phyloP scores from a whole-genome alignment of 1,140 invertebrate genomes.

The Tetramorium simillimum region DNA sequence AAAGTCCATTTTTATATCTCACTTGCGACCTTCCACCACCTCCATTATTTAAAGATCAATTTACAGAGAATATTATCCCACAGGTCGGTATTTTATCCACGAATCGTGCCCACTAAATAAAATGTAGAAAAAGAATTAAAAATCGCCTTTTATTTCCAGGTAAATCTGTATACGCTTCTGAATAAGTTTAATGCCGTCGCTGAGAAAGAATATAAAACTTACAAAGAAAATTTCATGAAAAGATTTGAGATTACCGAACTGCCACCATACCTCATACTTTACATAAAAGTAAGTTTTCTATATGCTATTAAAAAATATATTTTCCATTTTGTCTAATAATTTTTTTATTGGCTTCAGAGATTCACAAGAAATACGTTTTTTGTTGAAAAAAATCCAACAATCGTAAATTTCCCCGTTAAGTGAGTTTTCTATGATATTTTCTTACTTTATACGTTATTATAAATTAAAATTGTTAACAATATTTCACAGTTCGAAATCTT shows the following conservation, averaged over 20 bases:
- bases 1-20: constrained; percentile 97
- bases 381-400: constrained; percentile 99
- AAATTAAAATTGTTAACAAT: constrained; percentile 46
- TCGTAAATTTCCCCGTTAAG: constrained; percentile 99
- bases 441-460: background rate
- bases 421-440: constrained; percentile 88
- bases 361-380: constrained; percentile 99
- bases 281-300: constrained; percentile 91
- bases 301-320: background rate
- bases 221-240: constrained; percentile 99
- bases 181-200: constrained; percentile 98
- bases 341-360: constrained; percentile 86
- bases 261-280: constrained; percentile 98
- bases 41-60: constrained; percentile 98
- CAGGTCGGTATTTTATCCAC: constrained; percentile 88
- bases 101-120: background rate
- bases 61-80: constrained; percentile 99
- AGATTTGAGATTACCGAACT: constrained; percentile 97
- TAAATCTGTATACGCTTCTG: constrained; percentile 96
- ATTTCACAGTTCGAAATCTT: constrained; percentile 12
- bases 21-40: constrained; percentile 98
- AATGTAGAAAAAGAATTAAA: background rate
- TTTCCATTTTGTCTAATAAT: background rate
- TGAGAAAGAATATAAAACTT: constrained; percentile 99
- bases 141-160: constrained; percentile 85